Base-by-base conservation (phyloP, 2,113 vertebrate species). In the Paralichthys olivaceus region DNA sequence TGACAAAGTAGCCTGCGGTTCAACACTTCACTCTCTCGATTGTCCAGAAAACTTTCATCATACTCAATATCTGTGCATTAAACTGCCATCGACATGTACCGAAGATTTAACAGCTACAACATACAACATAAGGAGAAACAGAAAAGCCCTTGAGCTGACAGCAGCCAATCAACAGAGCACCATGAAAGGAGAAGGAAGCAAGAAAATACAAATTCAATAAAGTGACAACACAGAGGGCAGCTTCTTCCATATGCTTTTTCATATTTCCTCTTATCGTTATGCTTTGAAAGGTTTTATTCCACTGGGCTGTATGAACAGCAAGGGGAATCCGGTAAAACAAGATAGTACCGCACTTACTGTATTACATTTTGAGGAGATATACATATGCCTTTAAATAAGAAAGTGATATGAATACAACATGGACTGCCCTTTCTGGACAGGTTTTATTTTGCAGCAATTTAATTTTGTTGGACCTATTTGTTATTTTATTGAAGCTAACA, bases 271-370 rank as follows among this genome's bases (percentile, higher is more conserved):
- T 77, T 55, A 55, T 40, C 51, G 29, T 59, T 54, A 22, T 17
- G 37, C 26, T 81, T 53, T 58, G 13, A 34, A 67, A 17, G 49
- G 19, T 57, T 65, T 65, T 12, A 60, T 53, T 53, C 11, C 51
- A 61, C 12, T 20, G 23, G 25, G 23, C 43, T 19, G 17, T 26
- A 26, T 47, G 4, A 47, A 49, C 9, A 62, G 23, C 22, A 43
- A 43, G 40, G 15, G 60, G 22, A 43, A 63, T 25, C 15, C 5
- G n/a, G 34, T 40, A 25, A 25, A 20, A 23, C 53, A 55, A 55
- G 51, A 45, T 53, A 23, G 43, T 17, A 45, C 4, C 3, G 1
- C 43, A 45, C 45, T 19, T 45, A 45, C 45, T 20, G 0, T 19
- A 15, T 49, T 49, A 4, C 45, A 49, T 49, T 49, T 19, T 19